Evolutionary conservation across 2,797 vertebrate species (phyloP), one percentile per base, ranked within the genome.

Genomic region (Poeciliopsis paucimaculata): DNA sequence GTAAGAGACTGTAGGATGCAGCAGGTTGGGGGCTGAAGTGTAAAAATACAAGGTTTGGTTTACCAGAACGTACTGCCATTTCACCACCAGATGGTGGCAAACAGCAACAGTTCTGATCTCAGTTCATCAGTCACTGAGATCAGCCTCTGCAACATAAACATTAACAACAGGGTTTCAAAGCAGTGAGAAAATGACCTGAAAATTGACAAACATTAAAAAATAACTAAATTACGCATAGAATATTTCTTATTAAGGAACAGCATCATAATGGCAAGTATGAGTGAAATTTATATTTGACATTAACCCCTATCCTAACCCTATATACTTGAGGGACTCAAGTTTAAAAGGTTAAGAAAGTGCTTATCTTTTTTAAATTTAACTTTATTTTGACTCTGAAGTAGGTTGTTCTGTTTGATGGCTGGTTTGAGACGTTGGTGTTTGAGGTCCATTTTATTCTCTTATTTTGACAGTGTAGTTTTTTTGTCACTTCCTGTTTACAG

Each of bases 401-500:
- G 15, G 31, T 34, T 34, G 31, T 64, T 36, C 8, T 34, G 60
- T 64, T 64, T 62, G 12, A 62, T 62, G 15, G 57, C 57, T 31
- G 28, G 13, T 60, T 60, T n/a, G 53, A 55, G 26, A 60, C 2
- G 2, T 60, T 15, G 13, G 12, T 31, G 57, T 62, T 31, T 34
- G 57, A 34, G 28, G 57, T 62, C 13, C 2, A 4, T 3, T 64
- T 64, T 34, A 36, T 36, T 20, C 20, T 47, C 41, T 81, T 75
- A 79, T 84, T 77, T 43, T 84, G 82, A 53, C n/a, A 8, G 39
- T 62, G 12, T 46, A 13, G 10, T 34, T 4, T 2, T 2, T 49
- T 23, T 31, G 46, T 57, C 6, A 72, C 84, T 88, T 89, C 76
- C 85, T 87, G 77, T 80, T 79, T 88, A 1, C 87, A 99, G 98